Conservation (phyloP, 2,797 vertebrate species). For the Gastrophryne carolinensis region DNA sequence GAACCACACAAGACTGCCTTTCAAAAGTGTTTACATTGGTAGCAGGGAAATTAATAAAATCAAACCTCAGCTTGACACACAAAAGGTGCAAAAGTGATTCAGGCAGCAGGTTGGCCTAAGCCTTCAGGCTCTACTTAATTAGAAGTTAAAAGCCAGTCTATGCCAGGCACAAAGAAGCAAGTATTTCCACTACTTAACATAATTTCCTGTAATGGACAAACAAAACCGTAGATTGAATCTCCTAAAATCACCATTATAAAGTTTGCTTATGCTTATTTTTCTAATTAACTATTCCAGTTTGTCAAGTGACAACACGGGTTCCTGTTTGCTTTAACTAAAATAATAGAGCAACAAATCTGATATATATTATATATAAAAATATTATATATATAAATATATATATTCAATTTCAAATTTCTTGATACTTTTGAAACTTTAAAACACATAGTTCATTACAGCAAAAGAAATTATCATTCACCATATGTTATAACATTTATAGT, state of each 20-base stretch:
- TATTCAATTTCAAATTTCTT: not conserved
- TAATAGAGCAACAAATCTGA: not conserved
- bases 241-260: slow-evolving; percentile 32
- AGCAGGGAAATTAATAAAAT: slow-evolving; percentile 47
- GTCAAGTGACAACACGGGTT: slow-evolving; percentile 29
- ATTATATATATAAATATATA: not conserved
- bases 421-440: not conserved
- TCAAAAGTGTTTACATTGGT: slow-evolving; percentile 45
- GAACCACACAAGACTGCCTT: slow-evolving; percentile 32
- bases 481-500: no score
- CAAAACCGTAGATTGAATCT: slow-evolving; percentile 41
- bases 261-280: slow-evolving; percentile 41
- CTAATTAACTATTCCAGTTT: slow-evolving; percentile 35
- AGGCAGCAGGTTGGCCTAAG: slow-evolving; percentile 40
- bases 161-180: slow-evolving; percentile 34
- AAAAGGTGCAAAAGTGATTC: slow-evolving; percentile 47
- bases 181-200: slow-evolving; percentile 43
- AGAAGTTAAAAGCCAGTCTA: slow-evolving; percentile 28
- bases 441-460: not conserved
- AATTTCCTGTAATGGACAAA: slow-evolving; percentile 48
- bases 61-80: slow-evolving; percentile 49
- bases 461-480: not conserved
- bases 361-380: not conserved
- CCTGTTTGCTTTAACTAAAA: slow-evolving; percentile 21
- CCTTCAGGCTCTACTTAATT: slow-evolving; percentile 18